Evolutionary conservation across 2,888 invertebrate genomes (phyloP).

Genomic region (Blastobasis lacticolella): DNA sequence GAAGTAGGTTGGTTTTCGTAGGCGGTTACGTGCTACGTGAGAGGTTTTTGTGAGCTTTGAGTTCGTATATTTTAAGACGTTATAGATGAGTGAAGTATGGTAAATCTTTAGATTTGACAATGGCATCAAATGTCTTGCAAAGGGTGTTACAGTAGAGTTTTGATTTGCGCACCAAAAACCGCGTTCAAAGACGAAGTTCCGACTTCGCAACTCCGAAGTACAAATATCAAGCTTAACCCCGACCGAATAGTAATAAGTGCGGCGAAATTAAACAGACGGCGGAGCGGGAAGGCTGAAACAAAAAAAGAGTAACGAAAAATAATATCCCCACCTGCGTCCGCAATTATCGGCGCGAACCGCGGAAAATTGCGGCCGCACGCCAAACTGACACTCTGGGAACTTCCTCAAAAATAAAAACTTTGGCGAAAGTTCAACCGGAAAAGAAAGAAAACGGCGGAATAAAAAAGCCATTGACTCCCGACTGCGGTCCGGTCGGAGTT

Average conservation of each 20-base stretch:
- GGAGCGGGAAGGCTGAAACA: neutral
- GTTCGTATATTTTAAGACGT: too few relatives aligned
- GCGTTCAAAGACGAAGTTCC: too few relatives aligned
- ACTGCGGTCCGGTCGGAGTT: slow-evolving; percentile 33
- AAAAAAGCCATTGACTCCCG: slow-evolving; percentile 71
- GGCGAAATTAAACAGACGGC: slow-evolving; percentile 21
- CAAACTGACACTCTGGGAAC: slow-evolving; percentile 70
- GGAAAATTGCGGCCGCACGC: slow-evolving; percentile 66
- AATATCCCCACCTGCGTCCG: slow-evolving; percentile 63
- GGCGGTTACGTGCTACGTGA: neutral
- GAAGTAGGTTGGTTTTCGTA: neutral
- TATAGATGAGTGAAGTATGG: too few relatives aligned
- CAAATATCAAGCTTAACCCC: neutral
- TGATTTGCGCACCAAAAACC: too few relatives aligned
- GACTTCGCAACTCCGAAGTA: too few relatives aligned
- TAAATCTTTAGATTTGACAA: too few relatives aligned
- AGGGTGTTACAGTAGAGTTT: too few relatives aligned
- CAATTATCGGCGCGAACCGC: slow-evolving; percentile 69
- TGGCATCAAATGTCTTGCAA: too few relatives aligned
- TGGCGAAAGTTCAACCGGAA: slow-evolving; percentile 67
- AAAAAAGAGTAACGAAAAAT: slow-evolving; percentile 36
- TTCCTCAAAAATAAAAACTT: slow-evolving; percentile 69
- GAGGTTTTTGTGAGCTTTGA: too few relatives aligned
- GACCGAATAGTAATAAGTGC: slow-evolving; percentile 25
- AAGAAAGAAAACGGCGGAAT: slow-evolving; percentile 52